Evolutionary conservation across 2,113 vertebrate genomes (phyloP).

Genomic region (Ranitomeya imitator): DNA sequence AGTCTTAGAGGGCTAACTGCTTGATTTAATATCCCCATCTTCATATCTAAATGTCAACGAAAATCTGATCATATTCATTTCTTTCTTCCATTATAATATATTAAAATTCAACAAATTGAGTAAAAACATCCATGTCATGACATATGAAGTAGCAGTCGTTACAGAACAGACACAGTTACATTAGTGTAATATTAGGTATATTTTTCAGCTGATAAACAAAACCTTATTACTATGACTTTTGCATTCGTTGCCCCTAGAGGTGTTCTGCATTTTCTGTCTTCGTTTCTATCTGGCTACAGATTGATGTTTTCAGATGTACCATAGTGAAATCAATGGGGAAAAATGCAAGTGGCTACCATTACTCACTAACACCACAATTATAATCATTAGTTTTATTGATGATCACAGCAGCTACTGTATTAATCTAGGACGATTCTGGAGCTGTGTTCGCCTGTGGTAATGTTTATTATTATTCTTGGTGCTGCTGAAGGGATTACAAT

Average conservation of each 20-base stretch:
- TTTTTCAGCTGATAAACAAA: conserved; percentile 30
- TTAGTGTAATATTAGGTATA: conserved; percentile 63
- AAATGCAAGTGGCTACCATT: conserved; percentile 63
- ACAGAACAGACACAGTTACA: background rate
- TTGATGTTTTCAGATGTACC: conserved; percentile 49
- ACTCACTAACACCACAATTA: conserved; percentile 65
- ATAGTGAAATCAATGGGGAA: conserved; percentile 52
- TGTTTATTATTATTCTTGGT: conserved; percentile 66
- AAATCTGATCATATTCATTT: conserved; percentile 7
- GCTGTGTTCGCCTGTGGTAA: conserved; percentile 59
- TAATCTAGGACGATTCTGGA: conserved; percentile 66
- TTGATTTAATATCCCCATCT: background rate
- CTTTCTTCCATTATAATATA: background rate
- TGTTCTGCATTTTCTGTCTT: conserved; percentile 43
- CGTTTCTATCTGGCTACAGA: conserved; percentile 47
- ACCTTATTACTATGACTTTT: conserved; percentile 40
- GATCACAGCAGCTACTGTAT: conserved; percentile 63
- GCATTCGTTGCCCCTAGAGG: conserved; percentile 62
- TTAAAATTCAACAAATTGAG: conserved; percentile 22
- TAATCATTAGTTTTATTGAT: conserved; percentile 68
- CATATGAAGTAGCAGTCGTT: conserved; percentile 9
- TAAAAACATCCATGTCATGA: background rate
- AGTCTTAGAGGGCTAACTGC: too few species aligned
- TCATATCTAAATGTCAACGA: background rate
- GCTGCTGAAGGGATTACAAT: conserved; percentile 68